These are phyloP conservation scores for Syngnathus rostellatus DNA, from an alignment of 2,797 vertebrate genomes.

Conservation along the genomic window DNA sequence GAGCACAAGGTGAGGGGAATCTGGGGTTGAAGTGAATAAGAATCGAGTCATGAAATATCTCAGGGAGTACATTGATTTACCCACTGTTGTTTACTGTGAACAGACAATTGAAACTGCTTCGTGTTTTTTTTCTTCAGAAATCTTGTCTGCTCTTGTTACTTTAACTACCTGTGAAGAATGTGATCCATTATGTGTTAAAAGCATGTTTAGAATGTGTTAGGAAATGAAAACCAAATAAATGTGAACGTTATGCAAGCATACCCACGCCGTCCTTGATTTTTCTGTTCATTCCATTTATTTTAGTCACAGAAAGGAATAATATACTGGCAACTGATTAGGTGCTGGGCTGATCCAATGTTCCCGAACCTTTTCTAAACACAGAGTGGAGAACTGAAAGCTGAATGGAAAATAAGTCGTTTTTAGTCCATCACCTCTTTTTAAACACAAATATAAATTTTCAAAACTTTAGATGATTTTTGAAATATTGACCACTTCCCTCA, in stretches of 20 bases:
- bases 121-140: conserved; percentile 46
- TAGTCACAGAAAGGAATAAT: neutral
- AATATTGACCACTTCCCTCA: too few relatives aligned
- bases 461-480: neutral
- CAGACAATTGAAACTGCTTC: conserved; percentile 39
- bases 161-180: conserved; percentile 98
- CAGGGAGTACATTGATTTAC: conserved; percentile 48
- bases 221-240: conserved; percentile 98
- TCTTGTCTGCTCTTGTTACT: conserved; percentile 80
- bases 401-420: neutral
- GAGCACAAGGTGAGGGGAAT: conserved; percentile 28
- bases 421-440: neutral
- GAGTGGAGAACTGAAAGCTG: neutral
- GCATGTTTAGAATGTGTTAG: conserved; percentile 99
- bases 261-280: conserved; percentile 8
- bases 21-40: conserved; percentile 8
- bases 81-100: conserved; percentile 22
- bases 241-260: conserved; percentile 87
- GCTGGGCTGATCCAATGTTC: too few relatives aligned
- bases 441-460: neutral
- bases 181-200: conserved; percentile 92
- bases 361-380: neutral
- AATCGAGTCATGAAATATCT: conserved; percentile 31
- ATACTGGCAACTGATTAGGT: neutral
- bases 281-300: conserved; percentile 2